Evolutionary conservation across 2,797 vertebrate genomes (phyloP).

Genomic region (Cuculus canorus): DNA sequence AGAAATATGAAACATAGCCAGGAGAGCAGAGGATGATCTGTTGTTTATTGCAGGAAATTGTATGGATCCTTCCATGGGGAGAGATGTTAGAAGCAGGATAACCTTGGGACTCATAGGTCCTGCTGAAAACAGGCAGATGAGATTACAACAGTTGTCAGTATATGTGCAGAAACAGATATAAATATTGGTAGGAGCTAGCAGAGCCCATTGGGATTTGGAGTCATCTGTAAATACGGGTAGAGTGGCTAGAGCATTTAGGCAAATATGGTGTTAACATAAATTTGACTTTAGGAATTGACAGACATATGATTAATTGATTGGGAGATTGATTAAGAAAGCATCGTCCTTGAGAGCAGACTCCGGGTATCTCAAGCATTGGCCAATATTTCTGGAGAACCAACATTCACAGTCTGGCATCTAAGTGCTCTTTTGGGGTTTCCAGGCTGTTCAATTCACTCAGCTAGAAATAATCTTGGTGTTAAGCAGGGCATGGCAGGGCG

Average conservation of each 20-base stretch:
- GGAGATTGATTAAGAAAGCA: background rate
- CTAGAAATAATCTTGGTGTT: slow-evolving; percentile 21
- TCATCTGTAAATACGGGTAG: background rate
- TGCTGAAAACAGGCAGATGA: background rate
- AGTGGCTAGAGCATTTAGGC: background rate
- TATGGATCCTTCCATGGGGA: background rate
- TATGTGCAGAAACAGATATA: background rate
- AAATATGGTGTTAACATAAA: background rate
- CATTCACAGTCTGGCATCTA: background rate
- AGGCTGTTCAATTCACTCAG: slow-evolving; percentile 20
- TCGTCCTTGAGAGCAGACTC: background rate
- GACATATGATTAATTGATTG: background rate
- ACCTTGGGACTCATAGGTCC: background rate
- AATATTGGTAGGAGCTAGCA: background rate
- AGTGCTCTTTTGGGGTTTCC: background rate
- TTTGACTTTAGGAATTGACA: background rate
- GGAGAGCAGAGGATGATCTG: background rate
- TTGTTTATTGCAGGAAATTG: slow-evolving; percentile 26
- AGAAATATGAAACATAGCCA: background rate
- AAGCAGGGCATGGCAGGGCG: background rate
- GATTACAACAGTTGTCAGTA: background rate
- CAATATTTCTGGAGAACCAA: background rate
- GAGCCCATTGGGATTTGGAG: background rate
- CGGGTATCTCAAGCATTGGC: background rate
- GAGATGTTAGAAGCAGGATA: background rate